Evolutionary conservation across 2,888 invertebrate genomes (phyloP).

Genomic region (Luperina testacea): DNA sequence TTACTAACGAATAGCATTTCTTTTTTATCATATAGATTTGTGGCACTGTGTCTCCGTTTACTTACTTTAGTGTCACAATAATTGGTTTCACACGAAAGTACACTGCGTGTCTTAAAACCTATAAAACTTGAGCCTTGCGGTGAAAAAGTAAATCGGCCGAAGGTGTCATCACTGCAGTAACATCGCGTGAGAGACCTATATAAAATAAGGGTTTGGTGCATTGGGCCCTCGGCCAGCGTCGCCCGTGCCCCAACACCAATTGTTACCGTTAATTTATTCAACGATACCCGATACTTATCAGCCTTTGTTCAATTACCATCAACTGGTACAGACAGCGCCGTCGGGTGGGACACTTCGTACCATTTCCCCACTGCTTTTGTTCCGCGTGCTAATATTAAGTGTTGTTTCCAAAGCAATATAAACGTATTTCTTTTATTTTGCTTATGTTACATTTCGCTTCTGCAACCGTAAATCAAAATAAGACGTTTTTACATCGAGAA

Average conservation of each 20-base stretch:
- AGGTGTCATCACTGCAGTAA: constrained; percentile 75
- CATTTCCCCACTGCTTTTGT: constrained; percentile 48
- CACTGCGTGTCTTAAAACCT: constrained; percentile 38
- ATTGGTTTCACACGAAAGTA: constrained; percentile 38
- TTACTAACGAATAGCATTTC: no score
- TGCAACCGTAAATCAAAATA: constrained; percentile 18
- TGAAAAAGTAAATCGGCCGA: constrained; percentile 46
- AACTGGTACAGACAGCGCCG: constrained; percentile 80
- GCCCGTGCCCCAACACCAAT: constrained; percentile 78
- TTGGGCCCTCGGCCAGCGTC: constrained; percentile 76
- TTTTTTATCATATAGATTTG: background rate
- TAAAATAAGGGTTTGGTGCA: constrained; percentile 75
- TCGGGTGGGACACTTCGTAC: constrained; percentile 58
- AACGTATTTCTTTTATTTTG: constrained; percentile 41
- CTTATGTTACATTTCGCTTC: constrained; percentile 23
- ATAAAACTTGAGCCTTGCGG: constrained; percentile 44
- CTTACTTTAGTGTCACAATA: background rate
- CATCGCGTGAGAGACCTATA: constrained; percentile 78
- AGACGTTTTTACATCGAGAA: constrained; percentile 10
- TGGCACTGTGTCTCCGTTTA: constrained; percentile 1
- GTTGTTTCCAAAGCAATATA: constrained; percentile 47
- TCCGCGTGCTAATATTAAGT: constrained; percentile 36
- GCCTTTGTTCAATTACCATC: constrained; percentile 73
- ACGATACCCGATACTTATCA: constrained; percentile 68
- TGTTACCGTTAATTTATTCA: constrained; percentile 84